These are phyloP conservation scores for Eupithecia abbreviata DNA, from an alignment of 2,888 invertebrate genomes.

Conservation along the genomic window DNA sequence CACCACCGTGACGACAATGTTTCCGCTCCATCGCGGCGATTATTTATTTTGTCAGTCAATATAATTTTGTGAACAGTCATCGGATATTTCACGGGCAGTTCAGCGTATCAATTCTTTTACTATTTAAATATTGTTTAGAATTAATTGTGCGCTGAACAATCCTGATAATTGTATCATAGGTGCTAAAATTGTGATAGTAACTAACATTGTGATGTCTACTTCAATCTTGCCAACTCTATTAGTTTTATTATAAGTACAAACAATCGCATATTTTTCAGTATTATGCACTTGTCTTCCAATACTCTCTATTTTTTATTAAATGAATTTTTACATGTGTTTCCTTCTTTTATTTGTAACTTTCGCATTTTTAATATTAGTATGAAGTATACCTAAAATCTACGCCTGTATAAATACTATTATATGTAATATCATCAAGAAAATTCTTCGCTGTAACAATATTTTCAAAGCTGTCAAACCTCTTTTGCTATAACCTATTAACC, in stretches of 20 bases:
- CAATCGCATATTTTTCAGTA: constrained; percentile 55
- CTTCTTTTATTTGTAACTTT: neutral
- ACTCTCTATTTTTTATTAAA: constrained; percentile 57
- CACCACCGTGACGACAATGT: too few relatives aligned
- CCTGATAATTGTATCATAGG: neutral
- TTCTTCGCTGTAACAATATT: neutral
- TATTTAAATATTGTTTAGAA: neutral
- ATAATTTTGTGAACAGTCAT: neutral
- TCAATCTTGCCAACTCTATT: constrained; percentile 62
- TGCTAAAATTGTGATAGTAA: constrained; percentile 49
- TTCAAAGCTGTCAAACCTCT: neutral
- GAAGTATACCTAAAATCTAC: neutral
- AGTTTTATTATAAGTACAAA: constrained; percentile 57
- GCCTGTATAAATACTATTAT: neutral
- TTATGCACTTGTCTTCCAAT: constrained; percentile 60
- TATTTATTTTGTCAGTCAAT: neutral
- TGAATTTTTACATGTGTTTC: constrained; percentile 17
- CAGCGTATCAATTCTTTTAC: neutral
- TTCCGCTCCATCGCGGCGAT: neutral
- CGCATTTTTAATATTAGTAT: too few relatives aligned
- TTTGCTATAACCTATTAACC: neutral
- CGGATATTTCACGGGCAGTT: neutral
- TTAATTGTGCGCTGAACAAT: neutral
- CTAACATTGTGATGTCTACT: constrained; percentile 66
- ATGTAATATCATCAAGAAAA: neutral